A percentile compares a stretch with the other conserved stretches of the same genome.
Evolutionary conservation across 1,140 invertebrate species (phyloP).

Genomic region (Coboldia fuscipes): DNA sequence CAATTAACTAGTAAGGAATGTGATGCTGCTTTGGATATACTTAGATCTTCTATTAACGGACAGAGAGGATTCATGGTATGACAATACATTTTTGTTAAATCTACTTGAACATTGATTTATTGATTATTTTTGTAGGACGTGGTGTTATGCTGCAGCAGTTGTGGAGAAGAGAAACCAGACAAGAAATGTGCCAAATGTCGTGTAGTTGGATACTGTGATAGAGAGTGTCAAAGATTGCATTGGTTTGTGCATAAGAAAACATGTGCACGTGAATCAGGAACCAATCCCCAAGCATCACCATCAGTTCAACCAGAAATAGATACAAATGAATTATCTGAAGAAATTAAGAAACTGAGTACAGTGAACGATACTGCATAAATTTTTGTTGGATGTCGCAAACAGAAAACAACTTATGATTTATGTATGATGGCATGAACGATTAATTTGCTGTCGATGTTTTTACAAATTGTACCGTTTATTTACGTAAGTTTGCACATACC

Average conservation of each 20-base stretch:
- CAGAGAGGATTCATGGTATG: constrained; percentile 42
- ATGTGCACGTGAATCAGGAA: constrained; percentile 33
- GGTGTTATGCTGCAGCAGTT: constrained; percentile 58
- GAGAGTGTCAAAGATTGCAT: constrained; percentile 83
- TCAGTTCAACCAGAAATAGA: constrained; percentile 19
- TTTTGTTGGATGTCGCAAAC: too few species aligned
- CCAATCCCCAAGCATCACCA: constrained; percentile 11
- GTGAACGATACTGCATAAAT: too few species aligned
- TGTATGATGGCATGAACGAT: too few species aligned
- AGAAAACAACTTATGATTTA: too few species aligned
- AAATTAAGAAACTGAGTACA: too few species aligned
- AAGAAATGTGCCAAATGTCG: constrained; percentile 95
- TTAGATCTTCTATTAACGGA: constrained; percentile 77
- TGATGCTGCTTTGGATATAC: constrained; percentile 42
- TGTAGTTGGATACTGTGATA: constrained; percentile 80
- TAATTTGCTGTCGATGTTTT: too few species aligned
- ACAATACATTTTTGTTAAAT: not conserved
- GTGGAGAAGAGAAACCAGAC: constrained; percentile 65
- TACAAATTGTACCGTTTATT: too few species aligned
- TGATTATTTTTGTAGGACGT: constrained; percentile 30
- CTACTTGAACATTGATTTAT: not conserved
- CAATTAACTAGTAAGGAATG: constrained; percentile 47
- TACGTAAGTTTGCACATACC: too few species aligned
- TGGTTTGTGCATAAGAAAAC: constrained; percentile 93
- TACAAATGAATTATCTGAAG: constrained; percentile 19